phyloP scores from a whole-genome alignment of 2,888 invertebrate species.

The Chaetoderma sp. region DNA sequence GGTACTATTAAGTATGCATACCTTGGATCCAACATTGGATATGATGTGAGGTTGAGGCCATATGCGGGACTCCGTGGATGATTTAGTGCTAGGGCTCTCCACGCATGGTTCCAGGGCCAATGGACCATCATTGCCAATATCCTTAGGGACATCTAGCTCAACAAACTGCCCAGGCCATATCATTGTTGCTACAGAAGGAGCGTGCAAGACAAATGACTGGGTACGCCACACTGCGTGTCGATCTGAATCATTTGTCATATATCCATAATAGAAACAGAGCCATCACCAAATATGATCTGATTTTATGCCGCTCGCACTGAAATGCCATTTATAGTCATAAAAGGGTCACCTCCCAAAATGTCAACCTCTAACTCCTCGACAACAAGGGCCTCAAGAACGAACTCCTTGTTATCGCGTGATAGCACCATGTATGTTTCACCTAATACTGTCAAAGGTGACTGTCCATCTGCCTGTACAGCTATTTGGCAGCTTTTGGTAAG shows the following conservation, averaged over 20 bases:
- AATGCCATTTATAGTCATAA: conserved; percentile 41
- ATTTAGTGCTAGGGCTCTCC: neutral
- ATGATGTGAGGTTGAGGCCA: conserved; percentile 24
- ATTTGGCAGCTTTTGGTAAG: conserved; percentile 27
- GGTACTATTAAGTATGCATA: conserved; percentile 26
- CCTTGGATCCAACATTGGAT: conserved; percentile 20
- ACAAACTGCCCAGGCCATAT: conserved; percentile 33
- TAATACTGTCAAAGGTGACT: conserved; percentile 12
- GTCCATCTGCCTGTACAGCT: conserved; percentile 23
- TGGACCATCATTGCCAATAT: conserved; percentile 1
- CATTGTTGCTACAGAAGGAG: conserved; percentile 12
- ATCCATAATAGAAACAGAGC: conserved; percentile 9
- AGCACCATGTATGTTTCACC: too few species aligned
- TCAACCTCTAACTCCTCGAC: conserved; percentile 37
- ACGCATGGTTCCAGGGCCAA: conserved; percentile 14
- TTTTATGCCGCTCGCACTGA: conserved; percentile 32
- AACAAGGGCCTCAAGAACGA: conserved; percentile 28
- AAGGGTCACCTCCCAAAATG: conserved; percentile 36
- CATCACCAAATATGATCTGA: conserved; percentile 23
- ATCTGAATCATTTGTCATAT: neutral
- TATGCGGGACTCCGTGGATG: too few species aligned
- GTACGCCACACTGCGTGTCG: conserved; percentile 16
- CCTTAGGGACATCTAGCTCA: conserved; percentile 23
- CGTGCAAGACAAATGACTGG: conserved; percentile 16
- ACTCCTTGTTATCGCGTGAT: too few species aligned